These are phyloP conservation scores for Bombyx mori DNA, from an alignment of 1,140 invertebrate genomes.

Conservation along the genomic window DNA sequence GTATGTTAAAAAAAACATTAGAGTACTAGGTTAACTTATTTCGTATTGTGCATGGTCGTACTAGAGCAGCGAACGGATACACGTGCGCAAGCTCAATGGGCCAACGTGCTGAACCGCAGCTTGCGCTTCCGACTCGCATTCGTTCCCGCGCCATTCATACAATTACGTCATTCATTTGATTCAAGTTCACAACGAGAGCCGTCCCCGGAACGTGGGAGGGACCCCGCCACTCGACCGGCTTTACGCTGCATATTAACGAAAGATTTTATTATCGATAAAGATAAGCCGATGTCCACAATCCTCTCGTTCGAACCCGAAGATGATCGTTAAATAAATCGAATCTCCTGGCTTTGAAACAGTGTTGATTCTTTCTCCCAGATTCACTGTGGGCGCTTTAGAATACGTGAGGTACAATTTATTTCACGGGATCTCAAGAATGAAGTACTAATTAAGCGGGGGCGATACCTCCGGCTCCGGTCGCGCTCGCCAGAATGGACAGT, in stretches of 20 bases:
- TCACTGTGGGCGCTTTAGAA: slow-evolving; percentile 35
- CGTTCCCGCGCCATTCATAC: slow-evolving; percentile 64
- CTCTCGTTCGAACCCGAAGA: slow-evolving; percentile 22
- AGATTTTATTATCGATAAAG: slow-evolving; percentile 42
- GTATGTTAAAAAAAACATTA: too few relatives aligned
- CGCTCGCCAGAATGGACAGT: slow-evolving; percentile 29
- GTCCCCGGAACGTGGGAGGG: slow-evolving; percentile 43
- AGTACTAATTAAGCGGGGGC: slow-evolving; percentile 56
- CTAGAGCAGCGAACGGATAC: slow-evolving; percentile 33
- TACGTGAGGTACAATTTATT: slow-evolving; percentile 44
- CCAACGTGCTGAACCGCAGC: slow-evolving; percentile 49
- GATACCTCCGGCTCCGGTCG: slow-evolving; percentile 34
- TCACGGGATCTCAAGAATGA: slow-evolving; percentile 49
- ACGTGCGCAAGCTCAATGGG: slow-evolving; percentile 39
- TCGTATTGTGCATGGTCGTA: slow-evolving; percentile 4
- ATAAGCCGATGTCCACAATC: slow-evolving; percentile 30
- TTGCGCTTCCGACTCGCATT: slow-evolving; percentile 59
- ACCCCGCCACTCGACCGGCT: slow-evolving; percentile 28
- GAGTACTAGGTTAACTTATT: too few relatives aligned
- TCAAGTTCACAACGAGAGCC: slow-evolving; percentile 61
- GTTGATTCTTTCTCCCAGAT: slow-evolving; percentile 55
- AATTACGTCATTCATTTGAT: slow-evolving; percentile 64
- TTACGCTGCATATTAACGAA: slow-evolving; percentile 23
- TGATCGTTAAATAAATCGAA: slow-evolving; percentile 53
- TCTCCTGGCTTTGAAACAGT: slow-evolving; percentile 25